A percentile compares a stretch with the other conserved stretches of the same genome.
Evolutionary conservation across 2,888 invertebrate genomes (phyloP).

Genomic region (Nysson spinosus): DNA sequence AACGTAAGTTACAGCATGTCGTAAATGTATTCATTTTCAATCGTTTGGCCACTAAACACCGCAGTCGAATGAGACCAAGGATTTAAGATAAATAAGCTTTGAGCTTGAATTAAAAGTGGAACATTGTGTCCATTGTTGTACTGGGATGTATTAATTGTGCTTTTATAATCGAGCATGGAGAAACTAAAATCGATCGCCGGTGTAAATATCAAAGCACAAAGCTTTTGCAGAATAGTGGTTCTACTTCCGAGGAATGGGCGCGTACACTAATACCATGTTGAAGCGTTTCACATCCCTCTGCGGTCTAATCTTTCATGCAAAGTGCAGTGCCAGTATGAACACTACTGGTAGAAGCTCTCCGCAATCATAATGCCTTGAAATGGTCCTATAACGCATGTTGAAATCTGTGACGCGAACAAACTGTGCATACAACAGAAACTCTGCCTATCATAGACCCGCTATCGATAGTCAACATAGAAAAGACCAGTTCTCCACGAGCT

Average conservation of each 20-base stretch:
- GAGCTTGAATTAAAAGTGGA: no score
- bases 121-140: neutral
- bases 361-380: slow-evolving; percentile 40
- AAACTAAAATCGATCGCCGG: slow-evolving; percentile 9
- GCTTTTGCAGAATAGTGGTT: neutral
- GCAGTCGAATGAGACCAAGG: no score
- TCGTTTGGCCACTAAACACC: no score
- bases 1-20: no score
- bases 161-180: no score
- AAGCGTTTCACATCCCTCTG: slow-evolving; percentile 16
- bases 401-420: slow-evolving; percentile 15
- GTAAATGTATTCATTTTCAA: no score
- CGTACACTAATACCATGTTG: neutral
- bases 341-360: slow-evolving; percentile 27
- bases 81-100: no score
- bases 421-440: slow-evolving; percentile 37
- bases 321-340: slow-evolving; percentile 18
- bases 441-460: slow-evolving; percentile 27
- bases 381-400: slow-evolving; percentile 24
- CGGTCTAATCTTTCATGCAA: slow-evolving; percentile 49
- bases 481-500: slow-evolving; percentile 2
- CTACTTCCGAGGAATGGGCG: neutral
- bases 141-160: neutral
- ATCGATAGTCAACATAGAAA: slow-evolving; percentile 34
- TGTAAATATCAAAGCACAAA: slow-evolving; percentile 1